Evolutionary conservation across 2,797 vertebrate species (phyloP).

Genomic region (Enteromius fasciolatus): DNA sequence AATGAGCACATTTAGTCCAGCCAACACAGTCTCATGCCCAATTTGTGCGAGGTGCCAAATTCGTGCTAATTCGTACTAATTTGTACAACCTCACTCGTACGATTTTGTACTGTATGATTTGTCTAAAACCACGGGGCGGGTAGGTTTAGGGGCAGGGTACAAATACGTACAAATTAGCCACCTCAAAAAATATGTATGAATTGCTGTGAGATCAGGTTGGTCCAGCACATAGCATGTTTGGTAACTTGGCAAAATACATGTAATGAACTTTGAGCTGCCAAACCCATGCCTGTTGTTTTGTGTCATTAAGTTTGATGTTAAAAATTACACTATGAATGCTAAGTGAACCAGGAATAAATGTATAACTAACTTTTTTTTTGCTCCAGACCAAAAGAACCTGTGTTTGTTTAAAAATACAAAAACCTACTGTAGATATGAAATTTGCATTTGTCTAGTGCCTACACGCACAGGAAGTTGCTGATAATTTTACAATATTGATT

Average conservation of each 20-base stretch:
- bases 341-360: neutral
- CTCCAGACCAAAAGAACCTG: neutral
- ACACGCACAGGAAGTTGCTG: conserved; percentile 16
- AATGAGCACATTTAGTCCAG: too few relatives aligned
- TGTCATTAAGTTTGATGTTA: neutral
- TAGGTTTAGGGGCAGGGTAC: too few relatives aligned
- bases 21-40: too few relatives aligned
- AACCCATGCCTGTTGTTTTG: neutral
- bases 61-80: too few relatives aligned
- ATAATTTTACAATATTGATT: conserved; percentile 52
- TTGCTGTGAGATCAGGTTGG: too few relatives aligned
- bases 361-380: neutral
- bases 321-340: neutral
- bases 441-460: conserved; percentile 17
- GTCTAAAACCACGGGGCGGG: too few relatives aligned
- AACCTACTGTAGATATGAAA: conserved; percentile 23
- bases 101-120: too few relatives aligned
- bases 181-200: too few relatives aligned
- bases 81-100: too few relatives aligned
- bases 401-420: conserved; percentile 13
- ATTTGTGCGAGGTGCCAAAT: too few relatives aligned
- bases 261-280: neutral
- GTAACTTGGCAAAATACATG: neutral
- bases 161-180: too few relatives aligned
- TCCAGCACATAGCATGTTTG: neutral